Conservation (phyloP, 2,797 vertebrate species). For the Lacerta bilineata region DNA sequence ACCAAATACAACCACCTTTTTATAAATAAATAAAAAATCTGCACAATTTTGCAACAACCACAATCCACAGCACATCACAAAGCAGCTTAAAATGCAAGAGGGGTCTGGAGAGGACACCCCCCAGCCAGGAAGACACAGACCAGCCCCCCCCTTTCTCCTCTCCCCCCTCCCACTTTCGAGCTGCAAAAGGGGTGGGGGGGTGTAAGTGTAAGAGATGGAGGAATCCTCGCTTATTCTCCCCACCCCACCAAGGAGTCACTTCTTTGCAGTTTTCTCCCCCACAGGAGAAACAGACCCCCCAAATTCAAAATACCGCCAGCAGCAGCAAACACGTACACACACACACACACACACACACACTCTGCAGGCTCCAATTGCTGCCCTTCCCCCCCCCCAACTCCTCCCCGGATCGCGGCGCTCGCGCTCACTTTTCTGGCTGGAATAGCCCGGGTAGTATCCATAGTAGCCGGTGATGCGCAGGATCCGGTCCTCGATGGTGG, state of each 20-base stretch:
- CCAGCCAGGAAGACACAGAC: background rate
- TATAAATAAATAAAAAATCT: background rate
- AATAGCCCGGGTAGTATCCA: constrained; percentile 97
- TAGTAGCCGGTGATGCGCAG: constrained; percentile 98
- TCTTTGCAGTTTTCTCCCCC: background rate
- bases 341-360: no score
- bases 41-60: no score
- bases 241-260: background rate
- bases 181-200: background rate
- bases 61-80: background rate
- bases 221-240: background rate
- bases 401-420: background rate
- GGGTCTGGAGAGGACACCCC: background rate
- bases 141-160: background rate
- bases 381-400: background rate
- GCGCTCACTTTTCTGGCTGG: constrained; percentile 96
- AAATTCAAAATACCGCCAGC: no score
- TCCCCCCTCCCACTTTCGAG: no score
- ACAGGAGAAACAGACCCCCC: no score
- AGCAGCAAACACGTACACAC: no score
- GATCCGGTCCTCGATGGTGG: constrained; percentile 97
- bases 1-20: background rate
- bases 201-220: background rate
- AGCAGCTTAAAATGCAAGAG: no score
- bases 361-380: no score